phyloP scores from a whole-genome alignment of 2,113 vertebrate genomes.

The Plotosus lineatus region DNA sequence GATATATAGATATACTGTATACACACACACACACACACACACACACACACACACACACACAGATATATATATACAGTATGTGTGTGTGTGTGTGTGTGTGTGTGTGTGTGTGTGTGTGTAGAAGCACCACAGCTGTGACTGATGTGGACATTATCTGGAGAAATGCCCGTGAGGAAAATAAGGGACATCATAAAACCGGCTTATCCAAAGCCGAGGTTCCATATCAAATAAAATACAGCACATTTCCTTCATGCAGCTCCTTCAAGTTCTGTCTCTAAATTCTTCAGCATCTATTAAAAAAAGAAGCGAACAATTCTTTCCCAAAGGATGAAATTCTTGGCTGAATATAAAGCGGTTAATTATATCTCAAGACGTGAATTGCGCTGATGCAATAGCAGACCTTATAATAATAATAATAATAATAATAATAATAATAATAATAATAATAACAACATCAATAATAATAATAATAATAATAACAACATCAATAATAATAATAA shows the following conservation, averaged over 20 bases:
- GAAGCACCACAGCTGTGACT: neutral
- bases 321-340: neutral
- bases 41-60: no score
- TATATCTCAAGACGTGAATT: neutral
- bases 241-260: slow-evolving; percentile 10
- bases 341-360: slow-evolving; percentile 7
- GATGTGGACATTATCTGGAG: slow-evolving; percentile 13
- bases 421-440: neutral
- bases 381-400: neutral
- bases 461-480: slow-evolving; percentile 10
- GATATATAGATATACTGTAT: no score
- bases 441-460: neutral
- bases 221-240: slow-evolving; percentile 41
- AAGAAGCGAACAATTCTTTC: neutral
- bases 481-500: neutral
- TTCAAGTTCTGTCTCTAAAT: no score
- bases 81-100: no score
- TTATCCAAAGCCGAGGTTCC: slow-evolving; percentile 37
- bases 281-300: neutral
- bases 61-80: no score
- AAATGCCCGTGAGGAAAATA: slow-evolving; percentile 25
- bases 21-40: no score
- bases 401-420: slow-evolving; percentile 5
- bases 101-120: neutral
- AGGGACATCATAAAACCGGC: slow-evolving; percentile 35